These are phyloP conservation scores for Antechinus stuartii DNA, from an alignment of 2,113 vertebrate genomes.

Conservation along the genomic window DNA sequence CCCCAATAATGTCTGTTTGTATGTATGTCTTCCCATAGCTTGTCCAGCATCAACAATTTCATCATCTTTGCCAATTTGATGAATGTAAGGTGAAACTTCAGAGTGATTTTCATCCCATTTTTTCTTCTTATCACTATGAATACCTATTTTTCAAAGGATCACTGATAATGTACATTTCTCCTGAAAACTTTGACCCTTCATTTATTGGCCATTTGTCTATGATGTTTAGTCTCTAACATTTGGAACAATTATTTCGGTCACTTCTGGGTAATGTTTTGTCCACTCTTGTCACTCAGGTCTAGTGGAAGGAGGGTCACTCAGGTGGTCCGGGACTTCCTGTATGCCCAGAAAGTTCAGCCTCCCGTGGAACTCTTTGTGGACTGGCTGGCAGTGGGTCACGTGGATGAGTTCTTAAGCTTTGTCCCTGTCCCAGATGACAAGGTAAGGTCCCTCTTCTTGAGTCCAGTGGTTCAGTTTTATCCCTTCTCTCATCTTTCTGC, in stretches of 20 bases:
- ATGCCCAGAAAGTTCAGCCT: conserved; percentile 91
- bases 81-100: neutral
- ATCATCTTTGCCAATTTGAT: neutral
- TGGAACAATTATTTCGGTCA: neutral
- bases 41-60: neutral
- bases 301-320: conserved; percentile 90
- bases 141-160: neutral
- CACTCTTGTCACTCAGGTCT: conserved; percentile 36
- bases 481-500: neutral
- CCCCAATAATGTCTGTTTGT: neutral
- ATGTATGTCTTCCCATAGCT: neutral
- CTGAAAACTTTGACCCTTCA: neutral
- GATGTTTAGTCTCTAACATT: neutral
- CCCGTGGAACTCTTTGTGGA: conserved; percentile 92
- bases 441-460: conserved; percentile 78
- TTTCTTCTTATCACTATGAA: neutral
- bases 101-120: neutral
- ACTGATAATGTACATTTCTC: neutral
- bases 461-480: neutral
- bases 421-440: conserved; percentile 90
- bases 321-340: conserved; percentile 91
- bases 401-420: conserved; percentile 95
- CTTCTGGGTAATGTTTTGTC: neutral
- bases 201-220: neutral
- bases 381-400: conserved; percentile 91